Percentiles rank a stretch among this genome's conserved stretches.
Evolutionary conservation across 2,888 invertebrate genomes (phyloP).

Genomic region (Apomyelois bistriatella): DNA sequence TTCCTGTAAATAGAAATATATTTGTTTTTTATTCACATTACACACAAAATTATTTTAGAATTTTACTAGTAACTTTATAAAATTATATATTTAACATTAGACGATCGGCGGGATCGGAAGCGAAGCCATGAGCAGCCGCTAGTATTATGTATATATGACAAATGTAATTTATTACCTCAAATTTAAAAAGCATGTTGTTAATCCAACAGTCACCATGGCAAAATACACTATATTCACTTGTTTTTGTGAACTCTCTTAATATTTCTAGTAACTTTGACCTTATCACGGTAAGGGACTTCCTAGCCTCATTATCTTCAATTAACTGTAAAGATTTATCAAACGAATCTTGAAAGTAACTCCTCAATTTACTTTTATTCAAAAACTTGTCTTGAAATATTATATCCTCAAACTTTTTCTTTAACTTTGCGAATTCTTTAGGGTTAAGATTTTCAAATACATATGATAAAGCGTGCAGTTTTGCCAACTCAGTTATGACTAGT

Average conservation of each 20-base stretch:
- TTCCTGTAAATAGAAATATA: conserved; percentile 37
- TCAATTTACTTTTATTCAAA: conserved; percentile 54
- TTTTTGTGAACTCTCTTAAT: conserved; percentile 44
- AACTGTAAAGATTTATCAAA: conserved; percentile 52
- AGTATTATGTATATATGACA: too few relatives aligned
- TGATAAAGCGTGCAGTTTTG: conserved; percentile 62
- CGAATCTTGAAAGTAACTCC: conserved; percentile 55
- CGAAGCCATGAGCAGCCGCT: too few relatives aligned
- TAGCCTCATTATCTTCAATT: conserved; percentile 40
- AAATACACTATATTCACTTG: conserved; percentile 48
- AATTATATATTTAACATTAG: too few relatives aligned
- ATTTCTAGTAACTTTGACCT: conserved; percentile 43
- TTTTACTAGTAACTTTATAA: too few relatives aligned
- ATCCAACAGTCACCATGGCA: conserved; percentile 71
- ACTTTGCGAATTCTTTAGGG: conserved; percentile 29
- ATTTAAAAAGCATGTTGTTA: conserved; percentile 27
- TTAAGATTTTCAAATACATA: conserved; percentile 45
- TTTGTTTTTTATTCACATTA: too few relatives aligned
- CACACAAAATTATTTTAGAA: too few relatives aligned
- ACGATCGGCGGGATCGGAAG: too few relatives aligned
- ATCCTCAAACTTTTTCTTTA: conserved; percentile 46
- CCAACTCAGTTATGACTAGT: conserved; percentile 48
- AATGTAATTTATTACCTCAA: conserved; percentile 11
- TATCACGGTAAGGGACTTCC: conserved; percentile 39
- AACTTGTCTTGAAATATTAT: conserved; percentile 54